phyloP scores from a whole-genome alignment of 2,113 vertebrate species.

The Coturnix japonica region DNA sequence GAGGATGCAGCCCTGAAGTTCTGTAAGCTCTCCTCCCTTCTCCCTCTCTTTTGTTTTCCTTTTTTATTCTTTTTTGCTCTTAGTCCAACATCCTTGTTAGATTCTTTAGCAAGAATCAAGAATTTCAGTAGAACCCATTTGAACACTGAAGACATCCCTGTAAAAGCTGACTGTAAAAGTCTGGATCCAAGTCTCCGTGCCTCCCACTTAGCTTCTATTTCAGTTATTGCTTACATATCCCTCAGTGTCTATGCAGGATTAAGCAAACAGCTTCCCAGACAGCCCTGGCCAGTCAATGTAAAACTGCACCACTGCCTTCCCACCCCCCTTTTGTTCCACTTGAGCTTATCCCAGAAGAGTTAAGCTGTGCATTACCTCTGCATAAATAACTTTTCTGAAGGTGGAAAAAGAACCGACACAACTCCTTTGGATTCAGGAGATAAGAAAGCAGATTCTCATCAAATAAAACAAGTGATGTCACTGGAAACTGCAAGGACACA shows the following conservation, averaged over 20 bases:
- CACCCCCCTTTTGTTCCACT: background rate
- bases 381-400: background rate
- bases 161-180: background rate
- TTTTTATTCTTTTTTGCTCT: background rate
- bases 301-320: background rate
- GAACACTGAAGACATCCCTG: background rate
- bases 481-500: background rate
- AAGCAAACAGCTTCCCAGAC: background rate
- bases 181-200: background rate
- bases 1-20: background rate
- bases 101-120: background rate
- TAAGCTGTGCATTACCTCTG: background rate
- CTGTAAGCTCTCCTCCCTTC: background rate
- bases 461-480: background rate
- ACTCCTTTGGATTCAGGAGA: background rate
- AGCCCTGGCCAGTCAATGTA: conserved; percentile 11
- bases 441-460: background rate
- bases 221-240: background rate
- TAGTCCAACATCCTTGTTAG: background rate
- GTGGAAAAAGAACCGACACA: background rate
- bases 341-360: background rate
- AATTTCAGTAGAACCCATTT: background rate
- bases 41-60: background rate
- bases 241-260: background rate
- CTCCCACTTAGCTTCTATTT: conserved; percentile 1